These are phyloP conservation scores for Orycteropus afer DNA, from an alignment of 2,113 vertebrate species.

Conservation along the genomic window DNA sequence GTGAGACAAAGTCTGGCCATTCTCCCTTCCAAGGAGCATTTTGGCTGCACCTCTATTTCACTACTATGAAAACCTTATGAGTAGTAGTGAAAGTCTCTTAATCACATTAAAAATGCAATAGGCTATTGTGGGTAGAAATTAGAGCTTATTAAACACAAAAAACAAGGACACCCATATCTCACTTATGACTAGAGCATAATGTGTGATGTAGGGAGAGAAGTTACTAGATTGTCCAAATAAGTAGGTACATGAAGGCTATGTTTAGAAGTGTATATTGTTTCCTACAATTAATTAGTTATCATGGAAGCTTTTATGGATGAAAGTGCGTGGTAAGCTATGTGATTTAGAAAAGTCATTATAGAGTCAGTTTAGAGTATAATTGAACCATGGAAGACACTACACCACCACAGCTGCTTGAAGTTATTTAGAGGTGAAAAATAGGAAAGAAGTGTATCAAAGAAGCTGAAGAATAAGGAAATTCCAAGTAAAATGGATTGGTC, in stretches of 20 bases:
- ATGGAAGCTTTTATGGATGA: background rate
- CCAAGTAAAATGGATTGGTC: background rate
- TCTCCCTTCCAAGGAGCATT: too few relatives aligned
- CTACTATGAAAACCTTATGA: too few relatives aligned
- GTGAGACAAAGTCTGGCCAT: too few relatives aligned
- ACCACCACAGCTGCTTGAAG: too few relatives aligned
- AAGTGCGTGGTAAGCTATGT: too few relatives aligned
- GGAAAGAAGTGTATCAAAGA: rapidly evolving
- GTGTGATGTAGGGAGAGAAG: background rate
- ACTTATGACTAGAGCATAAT: background rate
- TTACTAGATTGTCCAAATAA: background rate
- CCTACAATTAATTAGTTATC: background rate
- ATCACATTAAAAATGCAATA: background rate
- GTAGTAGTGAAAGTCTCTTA: background rate
- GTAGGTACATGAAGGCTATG: background rate
- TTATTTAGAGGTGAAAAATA: background rate
- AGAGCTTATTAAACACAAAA: background rate
- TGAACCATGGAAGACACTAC: background rate
- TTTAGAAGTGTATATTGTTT: background rate
- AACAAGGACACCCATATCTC: background rate
- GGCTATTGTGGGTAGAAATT: background rate
- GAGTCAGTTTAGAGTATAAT: background rate
- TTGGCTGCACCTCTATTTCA: too few relatives aligned
- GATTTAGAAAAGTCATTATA: background rate
- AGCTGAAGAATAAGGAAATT: background rate